Evolutionary conservation across 2,113 vertebrate species (phyloP), one percentile per base, ranked within the genome.

Genomic region (Chamaetylas fuelleborni): DNA sequence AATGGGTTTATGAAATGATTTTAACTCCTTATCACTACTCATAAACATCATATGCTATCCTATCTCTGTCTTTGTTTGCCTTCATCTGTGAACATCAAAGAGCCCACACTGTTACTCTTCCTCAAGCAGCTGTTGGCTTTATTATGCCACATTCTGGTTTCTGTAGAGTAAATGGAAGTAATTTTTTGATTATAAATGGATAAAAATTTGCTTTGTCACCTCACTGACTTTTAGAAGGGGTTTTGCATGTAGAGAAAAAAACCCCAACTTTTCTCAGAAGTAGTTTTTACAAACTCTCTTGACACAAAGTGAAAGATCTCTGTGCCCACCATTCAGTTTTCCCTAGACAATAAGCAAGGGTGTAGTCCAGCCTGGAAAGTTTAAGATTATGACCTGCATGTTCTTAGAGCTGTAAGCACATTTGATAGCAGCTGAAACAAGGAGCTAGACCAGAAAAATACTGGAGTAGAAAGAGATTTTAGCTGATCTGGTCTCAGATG

Each of bases 71-170:
- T 92, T 81, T 77, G 43, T 71, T 57, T 3, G 0, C 3, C 2
- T 67, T 93, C 23, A 10, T 61, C 58, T 78, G 76, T 14, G 11
- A 90, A 67, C 20, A 74, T 67, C 38, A 50, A 84, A 84, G 3
- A 85, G 17, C 61, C 20, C 69, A 42, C 56, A 53, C 36, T 50
- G 60, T 23, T 74, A 36, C 40, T 82, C 66, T 73, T 90, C 76
- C 38, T 82, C 56, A 83, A 22, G 51, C 79, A 90, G 78, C 51
- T 86, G 25, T 64, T 93, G 51, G 54, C 42, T 95, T 94, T 92
- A 82, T 90, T 73, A 80, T 82, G 74, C 54, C 78, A 81, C 71
- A 88, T 86, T 88, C 67, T 88, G 38, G 9, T 56, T 95, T 88
- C 47, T 0, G 0, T 74, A 65, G 47, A 34, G 81, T 47, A 90